These are phyloP conservation scores for Tonatia bakeri DNA, from an alignment of 2,113 vertebrate genomes.

Conservation along the genomic window DNA sequence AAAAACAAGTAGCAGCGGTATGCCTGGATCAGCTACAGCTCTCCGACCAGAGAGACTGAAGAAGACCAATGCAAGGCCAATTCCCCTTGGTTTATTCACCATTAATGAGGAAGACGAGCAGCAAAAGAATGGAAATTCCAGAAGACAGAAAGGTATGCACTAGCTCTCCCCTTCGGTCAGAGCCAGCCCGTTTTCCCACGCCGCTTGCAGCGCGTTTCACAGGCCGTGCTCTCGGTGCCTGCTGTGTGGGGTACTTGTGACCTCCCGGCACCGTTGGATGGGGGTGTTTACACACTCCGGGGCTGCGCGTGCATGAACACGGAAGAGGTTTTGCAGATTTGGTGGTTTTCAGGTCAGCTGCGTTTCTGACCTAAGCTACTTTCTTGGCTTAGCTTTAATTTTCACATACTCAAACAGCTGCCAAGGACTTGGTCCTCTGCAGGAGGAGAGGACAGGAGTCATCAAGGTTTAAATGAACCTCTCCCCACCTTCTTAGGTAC, in stretches of 20 bases:
- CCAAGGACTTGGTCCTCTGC: neutral
- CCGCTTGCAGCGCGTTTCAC: neutral
- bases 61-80: constrained; percentile 85
- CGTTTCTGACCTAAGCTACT: constrained; percentile 35
- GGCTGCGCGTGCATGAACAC: neutral
- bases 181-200: neutral
- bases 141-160: constrained; percentile 85
- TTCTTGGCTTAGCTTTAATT: constrained; percentile 1
- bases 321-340: neutral
- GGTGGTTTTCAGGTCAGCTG: constrained; percentile 25
- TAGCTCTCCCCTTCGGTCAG: neutral
- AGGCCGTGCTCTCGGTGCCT: neutral
- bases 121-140: constrained; percentile 83
- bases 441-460: neutral
- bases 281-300: neutral
- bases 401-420: neutral
- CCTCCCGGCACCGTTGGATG: constrained; percentile 11
- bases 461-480: neutral
- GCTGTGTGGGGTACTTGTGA: neutral
- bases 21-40: constrained; percentile 80
- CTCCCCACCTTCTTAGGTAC: neutral
- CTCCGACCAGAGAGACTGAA: constrained; percentile 84
- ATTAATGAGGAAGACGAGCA: constrained; percentile 97
- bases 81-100: constrained; percentile 89
- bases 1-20: constrained; percentile 74